These are phyloP conservation scores for Eupithecia tripunctaria DNA, from an alignment of 2,888 invertebrate species.

Conservation along the genomic window DNA sequence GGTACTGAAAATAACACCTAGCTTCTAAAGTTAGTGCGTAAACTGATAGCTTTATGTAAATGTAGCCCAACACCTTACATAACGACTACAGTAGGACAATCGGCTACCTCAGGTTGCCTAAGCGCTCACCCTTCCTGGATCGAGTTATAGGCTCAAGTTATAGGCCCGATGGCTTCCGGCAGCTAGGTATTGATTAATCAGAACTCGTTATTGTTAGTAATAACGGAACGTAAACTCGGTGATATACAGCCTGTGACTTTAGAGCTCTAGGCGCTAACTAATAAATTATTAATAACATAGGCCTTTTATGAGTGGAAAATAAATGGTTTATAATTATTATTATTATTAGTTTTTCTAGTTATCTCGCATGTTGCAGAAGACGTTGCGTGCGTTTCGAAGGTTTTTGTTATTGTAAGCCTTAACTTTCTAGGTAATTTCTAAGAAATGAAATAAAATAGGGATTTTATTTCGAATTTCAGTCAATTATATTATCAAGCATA, in stretches of 20 bases:
- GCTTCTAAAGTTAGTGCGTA: not conserved
- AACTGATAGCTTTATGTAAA: conserved; percentile 8
- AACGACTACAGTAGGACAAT: conserved; percentile 24
- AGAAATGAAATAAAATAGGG: too few relatives aligned
- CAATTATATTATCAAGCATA: too few relatives aligned
- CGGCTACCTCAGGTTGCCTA: conserved; percentile 18
- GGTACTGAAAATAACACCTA: not conserved
- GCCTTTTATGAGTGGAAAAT: too few relatives aligned
- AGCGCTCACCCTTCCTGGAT: conserved; percentile 27
- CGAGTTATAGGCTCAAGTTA: conserved; percentile 13
- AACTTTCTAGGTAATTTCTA: too few relatives aligned
- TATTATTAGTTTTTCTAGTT: too few relatives aligned
- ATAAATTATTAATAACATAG: too few relatives aligned
- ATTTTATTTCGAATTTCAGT: too few relatives aligned
- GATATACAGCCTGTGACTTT: not conserved
- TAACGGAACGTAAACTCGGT: not conserved
- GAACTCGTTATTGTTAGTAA: conserved; percentile 5
- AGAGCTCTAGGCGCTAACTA: not conserved
- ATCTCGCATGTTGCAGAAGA: too few relatives aligned
- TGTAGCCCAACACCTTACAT: conserved; percentile 16
- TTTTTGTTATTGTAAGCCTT: too few relatives aligned
- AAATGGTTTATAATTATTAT: too few relatives aligned
- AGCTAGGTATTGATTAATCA: conserved; percentile 11
- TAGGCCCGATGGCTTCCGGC: conserved; percentile 24
- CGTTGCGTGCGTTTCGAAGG: too few relatives aligned